phyloP scores from a whole-genome alignment of 2,797 vertebrate genomes.

The Falco rusticolus region DNA sequence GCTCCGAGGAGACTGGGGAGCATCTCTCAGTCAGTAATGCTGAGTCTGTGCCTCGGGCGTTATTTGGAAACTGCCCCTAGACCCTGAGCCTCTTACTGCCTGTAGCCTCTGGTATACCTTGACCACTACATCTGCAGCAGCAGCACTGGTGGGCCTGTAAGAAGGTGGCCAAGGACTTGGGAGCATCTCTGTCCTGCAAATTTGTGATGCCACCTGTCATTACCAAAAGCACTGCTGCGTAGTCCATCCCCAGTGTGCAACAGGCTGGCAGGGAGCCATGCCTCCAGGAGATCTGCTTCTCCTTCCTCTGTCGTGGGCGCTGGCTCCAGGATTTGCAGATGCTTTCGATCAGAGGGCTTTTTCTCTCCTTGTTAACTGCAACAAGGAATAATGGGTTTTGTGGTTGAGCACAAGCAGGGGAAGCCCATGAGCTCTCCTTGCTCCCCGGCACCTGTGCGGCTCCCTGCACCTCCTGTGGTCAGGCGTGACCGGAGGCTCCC shows the following conservation, averaged over 20 bases:
- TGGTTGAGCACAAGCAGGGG: neutral
- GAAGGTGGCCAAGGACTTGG: neutral
- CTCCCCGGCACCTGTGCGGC: neutral
- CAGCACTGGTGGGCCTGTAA: neutral
- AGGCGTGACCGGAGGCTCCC: neutral
- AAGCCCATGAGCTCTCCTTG: neutral
- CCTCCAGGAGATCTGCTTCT: neutral
- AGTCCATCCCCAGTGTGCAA: neutral
- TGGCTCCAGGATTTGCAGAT: neutral
- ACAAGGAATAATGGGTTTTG: neutral
- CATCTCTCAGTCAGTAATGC: neutral
- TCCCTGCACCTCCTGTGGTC: neutral
- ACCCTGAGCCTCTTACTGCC: neutral
- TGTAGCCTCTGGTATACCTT: neutral
- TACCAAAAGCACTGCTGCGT: neutral
- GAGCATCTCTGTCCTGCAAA: neutral
- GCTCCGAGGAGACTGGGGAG: neutral
- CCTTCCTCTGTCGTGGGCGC: neutral
- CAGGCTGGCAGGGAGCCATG: neutral
- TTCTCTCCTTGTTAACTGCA: neutral
- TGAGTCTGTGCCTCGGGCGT: fast-evolving
- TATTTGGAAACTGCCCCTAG: neutral
- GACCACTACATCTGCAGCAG: neutral
- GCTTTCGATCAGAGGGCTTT: neutral
- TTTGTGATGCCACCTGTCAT: neutral